Evolutionary conservation across 2,797 vertebrate genomes (phyloP).

Genomic region (Malurus leucopterus): DNA sequence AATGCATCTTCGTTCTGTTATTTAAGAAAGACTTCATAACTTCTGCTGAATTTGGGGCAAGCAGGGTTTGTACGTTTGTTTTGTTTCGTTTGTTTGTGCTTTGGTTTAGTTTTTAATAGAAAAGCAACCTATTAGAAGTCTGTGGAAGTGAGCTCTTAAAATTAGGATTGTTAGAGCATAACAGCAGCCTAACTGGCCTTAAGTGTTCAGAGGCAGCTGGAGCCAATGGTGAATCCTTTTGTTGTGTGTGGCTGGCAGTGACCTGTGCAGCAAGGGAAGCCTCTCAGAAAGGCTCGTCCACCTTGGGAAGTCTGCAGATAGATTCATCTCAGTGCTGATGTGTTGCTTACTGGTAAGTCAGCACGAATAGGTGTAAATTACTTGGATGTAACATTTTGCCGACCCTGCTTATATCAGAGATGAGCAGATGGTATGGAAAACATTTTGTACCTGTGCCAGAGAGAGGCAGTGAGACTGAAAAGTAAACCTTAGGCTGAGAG

Average conservation of each 20-base stretch:
- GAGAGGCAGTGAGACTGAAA: not conserved
- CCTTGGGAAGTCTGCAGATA: not conserved
- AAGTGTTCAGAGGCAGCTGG: not conserved
- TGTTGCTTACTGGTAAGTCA: not conserved
- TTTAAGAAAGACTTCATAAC: not conserved
- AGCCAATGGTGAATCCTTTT: not conserved
- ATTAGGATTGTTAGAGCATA: not conserved
- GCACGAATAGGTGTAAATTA: constrained; percentile 3
- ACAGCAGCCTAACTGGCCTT: rapidly evolving
- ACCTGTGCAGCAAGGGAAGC: not conserved
- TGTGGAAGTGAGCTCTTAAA: not conserved
- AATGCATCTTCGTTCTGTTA: not conserved
- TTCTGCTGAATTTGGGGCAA: not conserved
- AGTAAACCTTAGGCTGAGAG: not conserved
- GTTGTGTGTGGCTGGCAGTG: not conserved
- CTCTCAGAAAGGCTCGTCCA: not conserved
- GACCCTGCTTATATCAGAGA: constrained; percentile 12
- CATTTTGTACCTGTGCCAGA: not conserved
- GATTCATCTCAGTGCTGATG: not conserved
- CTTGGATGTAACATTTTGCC: not conserved
- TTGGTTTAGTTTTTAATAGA: not conserved
- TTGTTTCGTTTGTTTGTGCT: not conserved
- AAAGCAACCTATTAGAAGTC: not conserved
- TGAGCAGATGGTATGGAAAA: constrained; percentile 40
- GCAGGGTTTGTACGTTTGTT: not conserved